Evolutionary conservation across 2,888 invertebrate species (phyloP), one percentile per base, ranked within the genome.

Genomic region (Tachina lurida): DNA sequence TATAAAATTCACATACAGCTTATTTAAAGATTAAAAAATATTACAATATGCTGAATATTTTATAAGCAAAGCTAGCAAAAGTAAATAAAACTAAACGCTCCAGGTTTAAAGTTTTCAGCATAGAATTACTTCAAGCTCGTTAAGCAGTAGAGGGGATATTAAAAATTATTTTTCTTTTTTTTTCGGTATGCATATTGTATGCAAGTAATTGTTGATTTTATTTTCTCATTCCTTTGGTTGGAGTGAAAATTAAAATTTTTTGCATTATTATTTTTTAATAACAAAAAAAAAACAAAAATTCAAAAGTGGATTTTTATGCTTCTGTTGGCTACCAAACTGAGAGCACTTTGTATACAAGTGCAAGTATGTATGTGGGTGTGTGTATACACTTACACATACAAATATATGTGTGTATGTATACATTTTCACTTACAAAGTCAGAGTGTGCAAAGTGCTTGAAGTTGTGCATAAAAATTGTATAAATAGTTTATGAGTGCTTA

Each of bases 11-110:
- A 60, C 56, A 76, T 79, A 83, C 67, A 83, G 83, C 83, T 79
- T 79, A 86, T 83, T 86, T 75, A 68, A 79, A 79, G 83, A 86
- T 86, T 83, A 80, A 73, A 80, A 73, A 75, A 83, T 54, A 79
- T 73, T 81, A 83, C 43, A 73, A 67, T 31, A 31, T 65, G 49
- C 47, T 39, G 68, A 68, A 60, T 68, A 12, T 43, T n/a, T 10
- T 39, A 49, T 13, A 19, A 73, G 10, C 3, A n/a, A 31, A 31
- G 22, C 31, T 9, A 1, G 58, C 10, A n/a, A 60, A 22, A 8
- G 17, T 15, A 41, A 58, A 9, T 62, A 43, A 10, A 43, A 31
- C 54, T 43, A 47, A 8, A 63, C 12, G 43, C 54, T 54, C 31
- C 54, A 71, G 70, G 43, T 62, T 67, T 39, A n/a, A 43, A 62